Percentiles rank a stretch among this genome's conserved stretches.
Conservation (phyloP, 2,888 invertebrate genomes). For the Volucella inflata region DNA sequence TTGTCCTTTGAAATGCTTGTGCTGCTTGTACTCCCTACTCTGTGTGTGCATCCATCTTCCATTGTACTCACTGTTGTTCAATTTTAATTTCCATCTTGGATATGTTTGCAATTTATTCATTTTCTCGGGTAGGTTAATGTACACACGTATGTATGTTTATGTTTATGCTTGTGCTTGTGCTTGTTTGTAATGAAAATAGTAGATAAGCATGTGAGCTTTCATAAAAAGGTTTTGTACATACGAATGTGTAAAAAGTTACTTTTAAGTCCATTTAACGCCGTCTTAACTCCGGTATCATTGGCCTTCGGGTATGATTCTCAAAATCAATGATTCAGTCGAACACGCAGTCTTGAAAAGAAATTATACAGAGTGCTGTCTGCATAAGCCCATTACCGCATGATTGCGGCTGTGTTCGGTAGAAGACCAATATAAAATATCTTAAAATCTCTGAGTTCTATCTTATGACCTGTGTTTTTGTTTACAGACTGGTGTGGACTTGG, state of each 20-base stretch:
- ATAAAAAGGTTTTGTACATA: slow-evolving; percentile 30
- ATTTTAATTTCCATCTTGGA: slow-evolving; percentile 45
- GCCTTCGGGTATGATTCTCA: neutral
- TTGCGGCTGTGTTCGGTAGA: no score
- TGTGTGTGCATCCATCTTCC: slow-evolving; percentile 22
- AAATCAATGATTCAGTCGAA: no score
- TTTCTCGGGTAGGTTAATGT: neutral
- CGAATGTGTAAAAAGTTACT: neutral
- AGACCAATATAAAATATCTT: no score
- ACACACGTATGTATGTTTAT: neutral
- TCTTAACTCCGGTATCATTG: neutral
- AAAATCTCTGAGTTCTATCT: no score
- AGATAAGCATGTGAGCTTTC: neutral
- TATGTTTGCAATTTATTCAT: slow-evolving; percentile 40
- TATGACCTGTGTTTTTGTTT: no score
- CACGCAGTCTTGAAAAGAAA: no score
- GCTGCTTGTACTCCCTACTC: neutral
- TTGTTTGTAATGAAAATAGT: neutral
- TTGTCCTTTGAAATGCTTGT: slow-evolving; percentile 46
- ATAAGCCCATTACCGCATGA: no score
- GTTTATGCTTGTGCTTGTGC: neutral
- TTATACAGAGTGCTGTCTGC: no score
- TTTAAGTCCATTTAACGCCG: slow-evolving; percentile 33
- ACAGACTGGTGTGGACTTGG: no score
- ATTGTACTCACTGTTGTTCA: slow-evolving; percentile 45